phyloP scores from a whole-genome alignment of 2,113 vertebrate species.

The Silurus glanis region DNA sequence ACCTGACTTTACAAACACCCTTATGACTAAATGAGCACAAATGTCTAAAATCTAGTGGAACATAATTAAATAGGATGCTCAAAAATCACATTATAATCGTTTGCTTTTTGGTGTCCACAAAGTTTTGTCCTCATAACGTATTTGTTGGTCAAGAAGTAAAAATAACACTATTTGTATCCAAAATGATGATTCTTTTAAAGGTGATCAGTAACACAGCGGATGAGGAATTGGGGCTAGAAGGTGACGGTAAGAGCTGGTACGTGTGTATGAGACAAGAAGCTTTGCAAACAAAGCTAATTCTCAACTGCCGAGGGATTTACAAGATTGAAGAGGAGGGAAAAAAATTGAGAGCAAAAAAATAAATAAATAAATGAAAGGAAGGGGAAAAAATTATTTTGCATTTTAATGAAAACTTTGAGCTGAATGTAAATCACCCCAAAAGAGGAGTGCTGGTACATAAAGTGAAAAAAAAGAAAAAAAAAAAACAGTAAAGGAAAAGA shows the following conservation, averaged over 20 bases:
- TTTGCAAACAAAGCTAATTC: slow-evolving; percentile 62
- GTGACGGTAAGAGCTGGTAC: background rate
- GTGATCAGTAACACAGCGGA: background rate
- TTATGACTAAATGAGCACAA: too few relatives aligned
- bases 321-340: slow-evolving; percentile 57
- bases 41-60: too few relatives aligned
- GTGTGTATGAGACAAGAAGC: slow-evolving; percentile 17
- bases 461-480: slow-evolving; percentile 37
- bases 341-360: slow-evolving; percentile 16
- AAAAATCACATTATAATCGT: too few relatives aligned
- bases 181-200: background rate
- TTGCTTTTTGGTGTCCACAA: too few relatives aligned
- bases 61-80: too few relatives aligned
- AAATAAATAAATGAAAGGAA: background rate
- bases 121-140: too few relatives aligned
- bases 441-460: slow-evolving; percentile 44
- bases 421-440: slow-evolving; percentile 62
- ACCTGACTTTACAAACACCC: too few relatives aligned
- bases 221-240: slow-evolving; percentile 8
- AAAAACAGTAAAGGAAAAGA: slow-evolving; percentile 21
- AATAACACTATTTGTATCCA: background rate
- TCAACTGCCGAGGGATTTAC: slow-evolving; percentile 61
- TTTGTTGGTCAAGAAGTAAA: background rate
- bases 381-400: slow-evolving; percentile 63
- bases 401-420: slow-evolving; percentile 71